Evolutionary conservation across 2,888 invertebrate genomes (phyloP), one percentile per base, ranked within the genome.

Genomic region (Apotomis betuletana): DNA sequence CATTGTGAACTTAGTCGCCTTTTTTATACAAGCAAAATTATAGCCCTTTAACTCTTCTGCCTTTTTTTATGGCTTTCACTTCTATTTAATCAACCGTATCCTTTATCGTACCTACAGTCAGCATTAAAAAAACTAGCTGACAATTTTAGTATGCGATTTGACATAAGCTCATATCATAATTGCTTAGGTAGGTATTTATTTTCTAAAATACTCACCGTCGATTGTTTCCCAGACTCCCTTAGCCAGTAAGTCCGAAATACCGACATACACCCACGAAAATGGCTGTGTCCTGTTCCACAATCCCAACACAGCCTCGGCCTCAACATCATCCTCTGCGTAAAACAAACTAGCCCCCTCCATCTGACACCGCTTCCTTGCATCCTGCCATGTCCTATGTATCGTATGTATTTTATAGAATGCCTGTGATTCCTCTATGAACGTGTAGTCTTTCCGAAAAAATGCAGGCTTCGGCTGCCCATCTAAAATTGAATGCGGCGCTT

Each of bases 191-290:
- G 0, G 5, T 46, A 3, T 9, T 9, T 49, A 10, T 49, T 49
- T 41, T 49, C 9, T 6, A 49, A 9, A 9, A 9, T 49, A 49
- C 49, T 49, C 9, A 49, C 49, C 49, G 10, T 49, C 49, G 49
- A 86, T 69, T 13, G 87, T 88, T 74, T 84, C 83, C 75, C 84
- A 89, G 9, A 85, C 82, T 70, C 85, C 86, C 77, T 87, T 83
- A 4, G 80, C 81, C 1, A 84, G 46, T 58, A 82, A 76, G 46
- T 84, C 83, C 0, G 86, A 85, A n/a, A 88, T 74, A 0, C 90
- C 90, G 51, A 89, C 71, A 54, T 74, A 83, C 8, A 87, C 65
- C 81, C 79, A 79, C 8, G 41, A 13, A n/a, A 78, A 80, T 0
- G 80, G 77, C 55, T 77, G 77, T 3, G 73, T 70, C 55, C 54